Conservation (phyloP, 2,888 invertebrate species). For the Troides helena region DNA sequence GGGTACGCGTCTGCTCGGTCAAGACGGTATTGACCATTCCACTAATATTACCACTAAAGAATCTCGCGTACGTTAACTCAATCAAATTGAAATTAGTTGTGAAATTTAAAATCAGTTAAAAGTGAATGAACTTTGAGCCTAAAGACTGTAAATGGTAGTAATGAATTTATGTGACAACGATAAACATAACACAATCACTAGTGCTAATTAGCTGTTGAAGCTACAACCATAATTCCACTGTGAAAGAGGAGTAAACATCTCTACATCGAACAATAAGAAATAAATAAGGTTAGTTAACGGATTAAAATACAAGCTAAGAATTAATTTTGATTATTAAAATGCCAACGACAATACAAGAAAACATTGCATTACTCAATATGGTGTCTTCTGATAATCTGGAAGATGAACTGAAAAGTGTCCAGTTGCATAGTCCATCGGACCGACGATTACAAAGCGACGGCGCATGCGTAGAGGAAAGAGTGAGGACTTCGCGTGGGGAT, state of each 20-base stretch:
- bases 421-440: constrained; percentile 91
- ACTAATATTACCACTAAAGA: constrained; percentile 56
- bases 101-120: constrained; percentile 43
- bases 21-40: constrained; percentile 70
- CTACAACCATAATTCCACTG: neutral
- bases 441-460: constrained; percentile 78
- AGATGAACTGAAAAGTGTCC: constrained; percentile 94
- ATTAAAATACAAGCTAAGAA: constrained; percentile 6
- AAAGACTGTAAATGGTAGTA: constrained; percentile 29
- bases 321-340: constrained; percentile 42
- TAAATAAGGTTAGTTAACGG: constrained; percentile 29
- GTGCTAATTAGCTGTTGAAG: constrained; percentile 41
- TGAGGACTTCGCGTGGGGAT: constrained; percentile 95
- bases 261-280: constrained; percentile 17
- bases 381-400: constrained; percentile 90
- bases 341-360: constrained; percentile 69
- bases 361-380: constrained; percentile 83
- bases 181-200: constrained; percentile 53
- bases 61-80: constrained; percentile 40
- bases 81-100: constrained; percentile 38
- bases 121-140: constrained; percentile 26
- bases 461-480: constrained; percentile 84
- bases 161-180: constrained; percentile 38
- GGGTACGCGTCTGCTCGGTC: constrained; percentile 62
- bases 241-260: neutral